A percentile compares a stretch with the other conserved stretches of the same genome.
These are phyloP conservation scores for Carettochelys insculpta DNA, from an alignment of 2,113 vertebrate species.

Conservation along the genomic window DNA sequence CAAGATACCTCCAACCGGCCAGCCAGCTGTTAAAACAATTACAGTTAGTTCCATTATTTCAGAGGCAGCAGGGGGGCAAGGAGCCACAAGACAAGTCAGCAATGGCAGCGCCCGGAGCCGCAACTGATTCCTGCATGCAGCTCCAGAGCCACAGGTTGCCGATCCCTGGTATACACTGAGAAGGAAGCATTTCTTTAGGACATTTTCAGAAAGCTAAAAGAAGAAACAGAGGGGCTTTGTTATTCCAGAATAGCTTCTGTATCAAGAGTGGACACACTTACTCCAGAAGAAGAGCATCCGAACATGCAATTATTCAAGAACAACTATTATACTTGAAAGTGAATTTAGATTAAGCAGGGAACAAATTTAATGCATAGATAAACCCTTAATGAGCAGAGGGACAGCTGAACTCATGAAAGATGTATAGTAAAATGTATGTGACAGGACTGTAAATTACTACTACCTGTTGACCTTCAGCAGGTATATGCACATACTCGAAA, in stretches of 20 bases:
- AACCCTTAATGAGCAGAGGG: background rate
- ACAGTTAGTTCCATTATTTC: too few relatives aligned
- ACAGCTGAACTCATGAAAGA: background rate
- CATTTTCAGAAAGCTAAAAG: background rate
- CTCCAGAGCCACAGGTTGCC: too few relatives aligned
- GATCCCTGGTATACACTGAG: too few relatives aligned
- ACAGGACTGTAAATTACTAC: background rate
- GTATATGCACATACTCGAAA: background rate
- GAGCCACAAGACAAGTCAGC: too few relatives aligned
- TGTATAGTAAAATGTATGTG: background rate
- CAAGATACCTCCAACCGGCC: too few relatives aligned
- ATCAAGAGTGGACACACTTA: background rate
- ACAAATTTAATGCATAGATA: background rate
- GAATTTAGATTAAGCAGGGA: too few relatives aligned
- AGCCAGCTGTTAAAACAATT: too few relatives aligned
- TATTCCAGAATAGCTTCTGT: background rate
- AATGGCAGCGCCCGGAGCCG: too few relatives aligned
- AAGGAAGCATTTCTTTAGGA: background rate
- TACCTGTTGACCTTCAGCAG: background rate
- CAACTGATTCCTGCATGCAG: too few relatives aligned
- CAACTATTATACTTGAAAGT: background rate
- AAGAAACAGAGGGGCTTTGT: background rate
- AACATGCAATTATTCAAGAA: background rate
- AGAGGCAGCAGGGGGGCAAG: too few relatives aligned
- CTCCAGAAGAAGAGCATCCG: background rate